Evolutionary conservation across 2,888 invertebrate species (phyloP).

Genomic region (Phortica okadai): DNA sequence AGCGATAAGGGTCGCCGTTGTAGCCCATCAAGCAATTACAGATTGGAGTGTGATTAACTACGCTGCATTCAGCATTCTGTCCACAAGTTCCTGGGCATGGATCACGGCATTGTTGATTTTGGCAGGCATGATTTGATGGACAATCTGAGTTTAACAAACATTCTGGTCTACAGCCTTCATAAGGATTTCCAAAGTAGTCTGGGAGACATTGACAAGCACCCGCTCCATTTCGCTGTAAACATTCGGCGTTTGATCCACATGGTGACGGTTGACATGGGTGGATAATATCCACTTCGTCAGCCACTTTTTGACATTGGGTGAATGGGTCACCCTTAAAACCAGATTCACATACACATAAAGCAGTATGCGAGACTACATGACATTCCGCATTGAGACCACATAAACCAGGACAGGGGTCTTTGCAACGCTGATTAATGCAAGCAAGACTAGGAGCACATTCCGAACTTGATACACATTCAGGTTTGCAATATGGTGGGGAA

Average conservation of each 20-base stretch:
- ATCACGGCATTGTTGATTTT: conserved; percentile 84
- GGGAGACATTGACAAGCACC: conserved; percentile 84
- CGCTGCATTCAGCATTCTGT: conserved; percentile 83
- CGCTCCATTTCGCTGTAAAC: conserved; percentile 82
- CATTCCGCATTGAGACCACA: conserved; percentile 86
- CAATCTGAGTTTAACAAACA: conserved; percentile 85
- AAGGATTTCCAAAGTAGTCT: conserved; percentile 86
- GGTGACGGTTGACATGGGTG: conserved; percentile 84
- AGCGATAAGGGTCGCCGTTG: conserved; percentile 80
- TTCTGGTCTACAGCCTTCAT: conserved; percentile 86
- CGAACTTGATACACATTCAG: conserved; percentile 84
- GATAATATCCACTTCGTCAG: conserved; percentile 77
- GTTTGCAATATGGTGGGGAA: conserved; percentile 84
- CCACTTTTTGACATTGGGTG: conserved; percentile 79
- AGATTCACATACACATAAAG: conserved; percentile 82
- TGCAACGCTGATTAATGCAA: conserved; percentile 85
- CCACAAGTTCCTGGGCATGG: conserved; percentile 88
- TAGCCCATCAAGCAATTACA: conserved; percentile 82
- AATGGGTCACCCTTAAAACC: conserved; percentile 85
- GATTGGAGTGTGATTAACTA: conserved; percentile 83
- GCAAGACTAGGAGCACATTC: conserved; percentile 84
- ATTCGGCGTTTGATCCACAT: conserved; percentile 84
- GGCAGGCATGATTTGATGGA: conserved; percentile 83
- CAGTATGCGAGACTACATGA: conserved; percentile 84
- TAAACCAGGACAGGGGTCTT: conserved; percentile 83